These are phyloP conservation scores for Mionectes macconnelli DNA, from an alignment of 2,113 vertebrate genomes.

Conservation along the genomic window DNA sequence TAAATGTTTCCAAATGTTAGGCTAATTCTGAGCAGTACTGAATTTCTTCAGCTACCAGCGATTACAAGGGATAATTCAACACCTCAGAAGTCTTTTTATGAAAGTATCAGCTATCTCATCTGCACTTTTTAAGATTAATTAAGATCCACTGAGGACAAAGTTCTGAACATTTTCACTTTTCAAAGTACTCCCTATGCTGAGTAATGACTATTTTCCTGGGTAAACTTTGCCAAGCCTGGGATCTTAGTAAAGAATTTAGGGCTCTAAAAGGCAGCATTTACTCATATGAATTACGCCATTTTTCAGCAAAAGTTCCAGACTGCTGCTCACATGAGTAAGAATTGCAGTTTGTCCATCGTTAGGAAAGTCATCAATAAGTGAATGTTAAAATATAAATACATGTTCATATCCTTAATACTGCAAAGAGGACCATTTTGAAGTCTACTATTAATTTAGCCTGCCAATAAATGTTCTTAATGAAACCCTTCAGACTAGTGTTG, in stretches of 20 bases:
- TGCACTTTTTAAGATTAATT: slow-evolving; percentile 12
- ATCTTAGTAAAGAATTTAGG: neutral
- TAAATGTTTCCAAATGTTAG: neutral
- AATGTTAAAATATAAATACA: slow-evolving; percentile 17
- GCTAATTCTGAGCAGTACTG: neutral
- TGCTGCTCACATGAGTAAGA: slow-evolving; percentile 29
- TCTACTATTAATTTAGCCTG: slow-evolving; percentile 15
- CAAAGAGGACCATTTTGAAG: neutral
- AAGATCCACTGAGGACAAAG: neutral
- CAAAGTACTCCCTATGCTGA: neutral
- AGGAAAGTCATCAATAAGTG: slow-evolving; percentile 33
- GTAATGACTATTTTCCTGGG: slow-evolving; percentile 33
- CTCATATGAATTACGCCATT: slow-evolving; percentile 33
- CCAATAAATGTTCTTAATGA: slow-evolving; percentile 43
- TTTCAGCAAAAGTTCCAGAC: neutral
- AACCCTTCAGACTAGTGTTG: slow-evolving; percentile 25
- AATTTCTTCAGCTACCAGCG: neutral
- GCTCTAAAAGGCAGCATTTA: slow-evolving; percentile 60
- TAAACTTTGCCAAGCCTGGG: slow-evolving; percentile 10
- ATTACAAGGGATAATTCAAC: neutral
- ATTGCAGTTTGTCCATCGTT: slow-evolving; percentile 25
- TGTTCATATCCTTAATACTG: neutral
- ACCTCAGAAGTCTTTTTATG: neutral
- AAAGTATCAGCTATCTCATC: neutral
- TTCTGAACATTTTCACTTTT: neutral